phyloP scores from a whole-genome alignment of 1,140 invertebrate species.

The Papilio glaucus region DNA sequence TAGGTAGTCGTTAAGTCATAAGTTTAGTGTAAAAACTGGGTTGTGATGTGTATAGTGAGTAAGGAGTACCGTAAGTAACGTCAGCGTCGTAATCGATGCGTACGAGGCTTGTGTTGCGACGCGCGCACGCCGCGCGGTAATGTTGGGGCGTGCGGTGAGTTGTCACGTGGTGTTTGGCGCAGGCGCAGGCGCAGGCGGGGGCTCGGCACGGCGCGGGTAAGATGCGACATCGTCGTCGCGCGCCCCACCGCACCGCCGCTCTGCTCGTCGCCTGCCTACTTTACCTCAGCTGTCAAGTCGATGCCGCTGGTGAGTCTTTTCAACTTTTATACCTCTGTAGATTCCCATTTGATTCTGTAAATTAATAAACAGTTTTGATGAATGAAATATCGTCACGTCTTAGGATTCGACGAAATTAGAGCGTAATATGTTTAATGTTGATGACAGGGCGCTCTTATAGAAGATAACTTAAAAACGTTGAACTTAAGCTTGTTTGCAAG shows the following conservation, averaged over 20 bases:
- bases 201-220: slow-evolving; percentile 76
- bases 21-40: slow-evolving; percentile 80
- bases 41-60: slow-evolving; percentile 82
- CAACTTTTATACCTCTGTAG: slow-evolving; percentile 43
- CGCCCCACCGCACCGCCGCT: slow-evolving; percentile 71
- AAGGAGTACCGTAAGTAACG: slow-evolving; percentile 61
- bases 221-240: slow-evolving; percentile 77
- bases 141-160: slow-evolving; percentile 57
- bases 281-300: slow-evolving; percentile 71
- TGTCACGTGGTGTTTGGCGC: slow-evolving; percentile 75
- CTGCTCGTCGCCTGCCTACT: slow-evolving; percentile 73
- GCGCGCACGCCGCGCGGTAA: slow-evolving; percentile 63
- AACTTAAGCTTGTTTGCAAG: too few relatives aligned
- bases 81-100: slow-evolving; percentile 38
- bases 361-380: too few relatives aligned
- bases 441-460: too few relatives aligned
- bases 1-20: slow-evolving; percentile 57
- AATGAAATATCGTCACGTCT: too few relatives aligned
- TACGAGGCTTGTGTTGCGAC: slow-evolving; percentile 39
- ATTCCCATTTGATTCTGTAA: slow-evolving; percentile 54
- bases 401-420: too few relatives aligned
- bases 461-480: too few relatives aligned
- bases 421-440: too few relatives aligned
- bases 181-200: slow-evolving; percentile 58
- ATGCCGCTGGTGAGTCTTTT: slow-evolving; percentile 69